Conservation (phyloP, 2,113 vertebrate genomes). For the Callocephalon fimbriatum region DNA sequence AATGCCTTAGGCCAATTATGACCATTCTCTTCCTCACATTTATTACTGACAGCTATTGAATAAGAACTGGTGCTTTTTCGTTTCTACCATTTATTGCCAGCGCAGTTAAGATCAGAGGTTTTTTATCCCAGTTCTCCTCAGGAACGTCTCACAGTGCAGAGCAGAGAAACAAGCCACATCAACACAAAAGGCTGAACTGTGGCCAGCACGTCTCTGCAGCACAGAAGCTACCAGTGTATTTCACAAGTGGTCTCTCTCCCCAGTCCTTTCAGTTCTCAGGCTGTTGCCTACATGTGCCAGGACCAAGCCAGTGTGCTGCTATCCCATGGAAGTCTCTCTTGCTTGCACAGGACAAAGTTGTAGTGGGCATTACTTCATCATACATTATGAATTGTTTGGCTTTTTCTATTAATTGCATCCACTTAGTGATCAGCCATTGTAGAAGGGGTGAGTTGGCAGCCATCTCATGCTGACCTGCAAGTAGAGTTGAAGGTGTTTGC, state of each 20-base stretch:
- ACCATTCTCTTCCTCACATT: not conserved
- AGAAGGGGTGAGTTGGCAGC: not conserved
- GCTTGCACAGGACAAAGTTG: not conserved
- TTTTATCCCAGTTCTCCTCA: not conserved
- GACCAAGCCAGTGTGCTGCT: not conserved
- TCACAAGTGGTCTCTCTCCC: not conserved
- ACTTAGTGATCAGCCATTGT: not conserved
- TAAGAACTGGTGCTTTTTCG: not conserved
- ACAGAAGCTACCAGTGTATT: not conserved
- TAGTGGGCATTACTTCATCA: not conserved
- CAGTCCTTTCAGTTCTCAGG: not conserved
- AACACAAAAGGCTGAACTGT: not conserved
- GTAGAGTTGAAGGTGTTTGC: not conserved
- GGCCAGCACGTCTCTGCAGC: not conserved
- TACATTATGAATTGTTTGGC: not conserved
- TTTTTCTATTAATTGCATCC: not conserved
- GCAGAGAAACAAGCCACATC: not conserved
- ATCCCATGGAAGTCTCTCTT: not conserved
- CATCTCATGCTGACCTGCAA: not conserved
- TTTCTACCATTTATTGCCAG: not conserved
- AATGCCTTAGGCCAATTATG: not conserved
- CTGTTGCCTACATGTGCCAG: not conserved
- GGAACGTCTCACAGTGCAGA: not conserved
- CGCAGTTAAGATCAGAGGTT: not conserved
- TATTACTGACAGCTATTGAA: not conserved